phyloP scores from a whole-genome alignment of 2,797 vertebrate species.

The Triplophysa bombifrons region DNA sequence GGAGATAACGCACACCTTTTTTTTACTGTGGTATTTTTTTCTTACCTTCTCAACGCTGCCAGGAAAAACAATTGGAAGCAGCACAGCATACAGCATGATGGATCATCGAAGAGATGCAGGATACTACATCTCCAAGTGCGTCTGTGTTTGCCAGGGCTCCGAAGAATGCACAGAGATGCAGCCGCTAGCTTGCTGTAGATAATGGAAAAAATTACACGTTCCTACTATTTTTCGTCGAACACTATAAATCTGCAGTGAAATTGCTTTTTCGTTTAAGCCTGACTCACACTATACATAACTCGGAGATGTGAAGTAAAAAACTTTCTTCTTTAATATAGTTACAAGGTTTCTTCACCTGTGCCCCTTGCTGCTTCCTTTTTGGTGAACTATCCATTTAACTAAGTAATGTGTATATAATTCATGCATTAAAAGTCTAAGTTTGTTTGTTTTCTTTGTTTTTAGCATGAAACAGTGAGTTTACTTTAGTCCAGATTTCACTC shows the following conservation, averaged over 20 bases:
- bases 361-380: constrained; percentile 10
- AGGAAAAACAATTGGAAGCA: constrained; percentile 74
- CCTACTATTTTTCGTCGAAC: constrained; percentile 44
- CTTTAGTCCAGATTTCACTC: constrained; percentile 14
- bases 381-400: no score
- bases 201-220: constrained; percentile 51
- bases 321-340: constrained; percentile 41
- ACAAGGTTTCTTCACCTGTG: constrained; percentile 40
- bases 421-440: not conserved
- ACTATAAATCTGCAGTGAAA: constrained; percentile 66
- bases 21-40: constrained; percentile 66
- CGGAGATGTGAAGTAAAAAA: constrained; percentile 51
- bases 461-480: constrained; percentile 7
- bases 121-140: constrained; percentile 63
- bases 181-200: constrained; percentile 48
- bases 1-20: constrained; percentile 71
- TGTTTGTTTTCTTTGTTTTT: constrained; percentile 13
- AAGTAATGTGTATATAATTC: not conserved
- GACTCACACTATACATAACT: constrained; percentile 16
- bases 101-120: constrained; percentile 65
- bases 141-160: constrained; percentile 53
- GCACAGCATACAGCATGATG: constrained; percentile 68
- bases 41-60: constrained; percentile 59
- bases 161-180: constrained; percentile 58
- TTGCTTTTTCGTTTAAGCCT: constrained; percentile 48